A percentile compares a stretch with the other conserved stretches of the same genome.
phyloP scores from a whole-genome alignment of 2,113 vertebrate genomes.

The Ellobius talpinus region DNA sequence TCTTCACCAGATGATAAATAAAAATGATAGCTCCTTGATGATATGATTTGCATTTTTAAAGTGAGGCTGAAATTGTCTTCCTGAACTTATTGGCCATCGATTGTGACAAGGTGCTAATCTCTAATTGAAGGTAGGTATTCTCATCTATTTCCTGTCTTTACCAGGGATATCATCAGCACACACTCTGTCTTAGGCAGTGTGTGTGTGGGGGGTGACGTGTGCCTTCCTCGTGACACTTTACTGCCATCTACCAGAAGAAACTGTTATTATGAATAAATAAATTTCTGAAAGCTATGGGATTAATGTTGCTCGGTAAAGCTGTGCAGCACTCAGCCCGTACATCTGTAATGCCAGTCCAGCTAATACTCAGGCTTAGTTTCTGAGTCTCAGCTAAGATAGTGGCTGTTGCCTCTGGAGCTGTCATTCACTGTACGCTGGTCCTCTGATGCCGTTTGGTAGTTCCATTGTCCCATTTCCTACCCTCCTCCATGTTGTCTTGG shows the following conservation, averaged over 20 bases:
- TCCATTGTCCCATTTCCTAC: neutral
- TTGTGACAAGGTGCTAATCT: neutral
- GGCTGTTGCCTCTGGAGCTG: neutral
- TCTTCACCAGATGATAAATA: constrained; percentile 69
- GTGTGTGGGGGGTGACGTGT: neutral
- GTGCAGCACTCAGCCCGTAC: neutral
- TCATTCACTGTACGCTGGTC: neutral
- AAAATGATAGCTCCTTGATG: constrained; percentile 50
- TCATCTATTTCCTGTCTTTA: neutral
- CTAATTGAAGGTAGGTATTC: neutral
- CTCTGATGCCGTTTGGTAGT: neutral
- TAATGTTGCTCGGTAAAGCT: neutral
- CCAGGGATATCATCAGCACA: neutral
- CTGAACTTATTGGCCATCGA: constrained; percentile 25
- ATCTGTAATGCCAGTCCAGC: neutral
- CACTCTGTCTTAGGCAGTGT: neutral
- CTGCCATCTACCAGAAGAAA: constrained; percentile 52
- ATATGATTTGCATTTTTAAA: constrained; percentile 60
- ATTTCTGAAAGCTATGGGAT: neutral
- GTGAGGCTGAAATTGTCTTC: constrained; percentile 34
- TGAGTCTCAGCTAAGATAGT: neutral
- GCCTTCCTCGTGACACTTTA: constrained; percentile 32
- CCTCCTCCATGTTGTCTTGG: neutral
- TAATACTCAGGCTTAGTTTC: neutral
- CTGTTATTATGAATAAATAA: constrained; percentile 12